Evolutionary conservation across 2,113 vertebrate genomes (phyloP).

Genomic region (Dromas ardeola): DNA sequence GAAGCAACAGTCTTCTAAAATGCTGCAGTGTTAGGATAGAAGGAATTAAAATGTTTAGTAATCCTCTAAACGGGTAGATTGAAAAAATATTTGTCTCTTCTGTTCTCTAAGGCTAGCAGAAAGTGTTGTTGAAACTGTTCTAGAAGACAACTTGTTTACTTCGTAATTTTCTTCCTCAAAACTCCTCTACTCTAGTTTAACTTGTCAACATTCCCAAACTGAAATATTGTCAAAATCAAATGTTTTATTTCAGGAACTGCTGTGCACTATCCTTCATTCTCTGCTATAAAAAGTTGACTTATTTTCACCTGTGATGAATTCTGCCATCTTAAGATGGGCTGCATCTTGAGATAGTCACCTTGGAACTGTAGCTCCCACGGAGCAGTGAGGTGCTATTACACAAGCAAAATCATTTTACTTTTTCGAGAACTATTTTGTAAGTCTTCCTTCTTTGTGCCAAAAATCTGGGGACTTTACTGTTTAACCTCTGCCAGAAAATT

Average conservation of each 20-base stretch:
- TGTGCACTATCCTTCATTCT: not conserved
- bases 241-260: not conserved
- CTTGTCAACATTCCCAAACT: not conserved
- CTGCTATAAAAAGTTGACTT: not conserved
- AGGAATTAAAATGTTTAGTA: not conserved
- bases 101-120: not conserved
- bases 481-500: not conserved
- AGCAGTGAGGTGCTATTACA: not conserved
- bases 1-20: conserved; percentile 12
- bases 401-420: not conserved
- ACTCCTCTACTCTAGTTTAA: not conserved
- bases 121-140: not conserved
- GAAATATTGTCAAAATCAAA: not conserved
- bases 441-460: not conserved
- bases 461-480: not conserved
- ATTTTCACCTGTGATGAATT: not conserved
- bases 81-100: not conserved
- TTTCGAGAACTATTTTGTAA: not conserved
- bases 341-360: not conserved
- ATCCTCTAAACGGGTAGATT: not conserved
- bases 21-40: not conserved
- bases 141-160: not conserved
- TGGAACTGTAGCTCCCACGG: not conserved
- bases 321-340: not conserved
- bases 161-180: not conserved